Evolutionary conservation across 92 coral and sea anemone genomes (phyloP).

Genomic region (Palythoa caribaeorum): DNA sequence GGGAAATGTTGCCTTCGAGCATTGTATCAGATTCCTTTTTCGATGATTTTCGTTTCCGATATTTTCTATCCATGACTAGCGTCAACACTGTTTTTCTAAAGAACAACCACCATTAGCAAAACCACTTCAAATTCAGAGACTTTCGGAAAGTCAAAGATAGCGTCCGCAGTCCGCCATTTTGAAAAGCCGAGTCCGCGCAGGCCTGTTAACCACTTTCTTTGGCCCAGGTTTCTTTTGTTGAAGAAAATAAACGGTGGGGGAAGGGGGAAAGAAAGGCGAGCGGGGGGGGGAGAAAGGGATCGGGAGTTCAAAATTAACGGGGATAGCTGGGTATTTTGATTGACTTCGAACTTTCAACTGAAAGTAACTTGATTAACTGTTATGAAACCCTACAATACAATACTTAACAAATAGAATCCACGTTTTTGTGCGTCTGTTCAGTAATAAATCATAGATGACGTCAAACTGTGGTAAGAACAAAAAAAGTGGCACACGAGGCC

Average conservation of each 20-base stretch:
- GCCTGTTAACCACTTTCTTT: slow-evolving; percentile 12
- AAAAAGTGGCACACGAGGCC: too few relatives aligned
- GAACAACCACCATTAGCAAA: not conserved
- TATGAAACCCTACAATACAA: too few relatives aligned
- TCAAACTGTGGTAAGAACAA: too few relatives aligned
- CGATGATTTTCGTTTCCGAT: slow-evolving; percentile 24
- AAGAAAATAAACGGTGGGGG: not conserved
- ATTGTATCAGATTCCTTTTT: not conserved
- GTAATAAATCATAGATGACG: too few relatives aligned
- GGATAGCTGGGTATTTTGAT: too few relatives aligned
- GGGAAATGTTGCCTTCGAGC: not conserved
- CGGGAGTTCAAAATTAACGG: too few relatives aligned
- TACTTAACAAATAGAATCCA: too few relatives aligned
- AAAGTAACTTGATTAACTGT: too few relatives aligned
- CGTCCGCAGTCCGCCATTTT: slow-evolving; percentile 41
- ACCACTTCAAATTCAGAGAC: not conserved
- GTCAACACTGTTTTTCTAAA: not conserved
- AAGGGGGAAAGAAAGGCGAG: too few relatives aligned
- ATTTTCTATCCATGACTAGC: slow-evolving; percentile 9
- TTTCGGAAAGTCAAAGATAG: not conserved
- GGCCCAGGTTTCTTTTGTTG: not conserved
- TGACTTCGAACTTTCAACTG: too few relatives aligned
- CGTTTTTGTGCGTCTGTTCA: too few relatives aligned
- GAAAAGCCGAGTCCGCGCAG: not conserved
- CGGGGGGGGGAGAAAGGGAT: not conserved